Evolutionary conservation across 2,113 vertebrate genomes (phyloP).

Genomic region (Meriones unguiculatus): DNA sequence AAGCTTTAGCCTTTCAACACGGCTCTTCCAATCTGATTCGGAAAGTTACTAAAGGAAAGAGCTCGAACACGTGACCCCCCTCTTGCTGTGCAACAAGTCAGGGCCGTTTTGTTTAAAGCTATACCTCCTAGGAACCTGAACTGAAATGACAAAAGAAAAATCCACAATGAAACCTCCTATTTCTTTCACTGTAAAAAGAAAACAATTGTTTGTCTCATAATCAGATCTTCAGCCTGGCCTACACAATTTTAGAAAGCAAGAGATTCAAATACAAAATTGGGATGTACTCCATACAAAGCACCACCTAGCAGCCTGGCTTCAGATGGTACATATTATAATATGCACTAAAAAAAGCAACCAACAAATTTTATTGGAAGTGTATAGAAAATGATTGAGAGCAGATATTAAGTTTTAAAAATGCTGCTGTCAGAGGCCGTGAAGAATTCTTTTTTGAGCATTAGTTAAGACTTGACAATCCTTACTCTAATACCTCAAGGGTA

Average conservation of each 20-base stretch:
- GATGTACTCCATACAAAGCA: too few species aligned
- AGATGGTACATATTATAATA: background rate
- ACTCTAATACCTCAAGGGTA: slow-evolving; percentile 12
- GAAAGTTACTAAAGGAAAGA: background rate
- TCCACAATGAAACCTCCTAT: background rate
- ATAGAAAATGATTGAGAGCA: slow-evolving; percentile 41
- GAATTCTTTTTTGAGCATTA: slow-evolving; percentile 21
- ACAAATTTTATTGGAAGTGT: background rate
- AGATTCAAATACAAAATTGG: accelerated
- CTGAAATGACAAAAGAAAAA: background rate
- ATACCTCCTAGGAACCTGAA: background rate
- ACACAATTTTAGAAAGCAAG: background rate
- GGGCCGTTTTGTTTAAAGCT: background rate
- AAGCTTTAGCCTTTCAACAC: background rate
- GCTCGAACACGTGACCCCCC: background rate
- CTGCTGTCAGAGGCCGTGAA: background rate
- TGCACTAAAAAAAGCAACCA: background rate
- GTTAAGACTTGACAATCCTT: slow-evolving; percentile 32
- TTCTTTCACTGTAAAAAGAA: background rate
- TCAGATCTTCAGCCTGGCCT: background rate
- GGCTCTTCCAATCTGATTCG: background rate
- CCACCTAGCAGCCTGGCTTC: background rate
- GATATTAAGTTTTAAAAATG: slow-evolving; percentile 6
- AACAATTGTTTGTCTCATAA: background rate
- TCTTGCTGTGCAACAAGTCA: background rate